Base-by-base conservation (phyloP, 2,797 vertebrate genomes). In the Sebastes oblongus region DNA sequence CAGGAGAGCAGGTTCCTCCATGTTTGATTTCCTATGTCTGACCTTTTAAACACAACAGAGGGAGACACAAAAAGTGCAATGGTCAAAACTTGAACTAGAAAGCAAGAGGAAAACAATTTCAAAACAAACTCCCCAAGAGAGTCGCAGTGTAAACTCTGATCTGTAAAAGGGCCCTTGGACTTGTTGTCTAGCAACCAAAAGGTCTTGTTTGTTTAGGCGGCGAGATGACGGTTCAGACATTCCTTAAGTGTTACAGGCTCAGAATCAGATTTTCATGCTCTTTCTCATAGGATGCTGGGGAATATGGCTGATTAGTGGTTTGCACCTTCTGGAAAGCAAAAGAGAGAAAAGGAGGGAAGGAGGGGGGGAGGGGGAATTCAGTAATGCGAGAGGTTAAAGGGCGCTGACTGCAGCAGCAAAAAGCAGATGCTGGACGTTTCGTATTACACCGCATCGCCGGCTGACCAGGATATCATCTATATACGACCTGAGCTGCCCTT, bases 371-470 rank as follows among this genome's bases (percentile, higher is more conserved):
- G 36, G 65, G 81, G 78, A 78, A 89, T 80, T 85, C 59, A 71
- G 89, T 86, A 91, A 91, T 75, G 68, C 1, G 76, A 90, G 86
- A 92, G 83, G 91, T 92, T 77, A 91, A 90, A 92, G 91, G 84
- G 73, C 67, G 58, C 88, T 87, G 87, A 91, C 89, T 91, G 88
- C 88, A 82, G 91, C 88, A 88, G 88, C 86, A 92, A 88, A 86
- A 88, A 85, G 77, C 89, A 93, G 92, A 92, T 89, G 90, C 88
- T 86, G 84, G 70, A 83, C 32, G 86, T n/a, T 71, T 95, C 90
- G 14, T 81, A 88, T 95, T 94, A 92, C 93, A 91, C 87, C 5
- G 82, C 91, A 93, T 94, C 85, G 82, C 89, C 59, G n/a, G 78
- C 85, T 88, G 89, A 88, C 86, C 76, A 56, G 88, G 84, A 90